A percentile compares a stretch with the other conserved stretches of the same genome.
phyloP scores from a whole-genome alignment of 2,888 invertebrate species.

The Trissolcus japonicus region DNA sequence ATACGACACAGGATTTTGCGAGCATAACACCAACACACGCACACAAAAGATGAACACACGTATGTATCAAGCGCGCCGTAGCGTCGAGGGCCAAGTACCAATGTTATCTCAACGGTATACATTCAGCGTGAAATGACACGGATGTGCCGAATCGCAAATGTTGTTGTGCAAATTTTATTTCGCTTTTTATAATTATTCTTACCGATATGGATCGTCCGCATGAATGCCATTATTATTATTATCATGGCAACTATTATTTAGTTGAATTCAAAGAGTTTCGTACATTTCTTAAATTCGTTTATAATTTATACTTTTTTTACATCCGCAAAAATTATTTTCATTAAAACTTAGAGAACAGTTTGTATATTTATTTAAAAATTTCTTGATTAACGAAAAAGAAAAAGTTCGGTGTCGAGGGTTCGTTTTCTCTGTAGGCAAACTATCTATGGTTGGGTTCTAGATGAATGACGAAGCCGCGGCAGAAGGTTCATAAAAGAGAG shows the following conservation, averaged over 20 bases:
- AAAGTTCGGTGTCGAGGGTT: no score
- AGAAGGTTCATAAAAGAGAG: constrained; percentile 56
- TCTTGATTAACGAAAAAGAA: no score
- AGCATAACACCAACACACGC: constrained; percentile 31
- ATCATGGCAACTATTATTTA: no score
- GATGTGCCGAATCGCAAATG: constrained; percentile 40
- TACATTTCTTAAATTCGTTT: no score
- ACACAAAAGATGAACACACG: constrained; percentile 49
- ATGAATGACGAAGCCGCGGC: constrained; percentile 58
- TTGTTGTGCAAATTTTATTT: constrained; percentile 35
- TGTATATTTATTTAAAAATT: no score
- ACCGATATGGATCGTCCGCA: constrained; percentile 10
- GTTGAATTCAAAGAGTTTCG: no score
- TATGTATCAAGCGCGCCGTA: constrained; percentile 39
- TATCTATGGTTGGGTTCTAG: constrained; percentile 56
- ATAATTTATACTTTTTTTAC: no score
- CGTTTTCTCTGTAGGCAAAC: no score
- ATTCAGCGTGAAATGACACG: constrained; percentile 43
- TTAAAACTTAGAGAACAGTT: no score
- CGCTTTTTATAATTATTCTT: constrained; percentile 30
- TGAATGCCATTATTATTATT: neutral
- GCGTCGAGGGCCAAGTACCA: constrained; percentile 54
- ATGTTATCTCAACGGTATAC: constrained; percentile 49
- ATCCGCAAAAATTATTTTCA: no score
- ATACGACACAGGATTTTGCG: constrained; percentile 51